A percentile compares a stretch with the other conserved stretches of the same genome.
Evolutionary conservation across 2,888 invertebrate species (phyloP).

Genomic region (Netelia fuscicornis): DNA sequence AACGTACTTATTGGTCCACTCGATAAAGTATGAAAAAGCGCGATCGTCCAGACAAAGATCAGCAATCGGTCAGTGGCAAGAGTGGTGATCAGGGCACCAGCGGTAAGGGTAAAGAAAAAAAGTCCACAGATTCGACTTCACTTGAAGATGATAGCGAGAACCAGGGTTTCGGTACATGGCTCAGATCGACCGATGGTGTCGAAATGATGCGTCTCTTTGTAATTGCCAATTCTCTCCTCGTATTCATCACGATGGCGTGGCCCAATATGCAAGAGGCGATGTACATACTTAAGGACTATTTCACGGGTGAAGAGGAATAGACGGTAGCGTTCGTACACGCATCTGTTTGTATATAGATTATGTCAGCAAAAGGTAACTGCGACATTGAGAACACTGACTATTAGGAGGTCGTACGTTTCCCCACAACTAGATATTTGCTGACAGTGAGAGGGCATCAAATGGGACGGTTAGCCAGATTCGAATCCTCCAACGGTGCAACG

Average conservation of each 20-base stretch:
- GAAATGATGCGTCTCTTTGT: conserved; percentile 94
- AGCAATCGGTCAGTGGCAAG: conserved; percentile 43
- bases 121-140: conserved; percentile 50
- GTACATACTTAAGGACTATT: conserved; percentile 84
- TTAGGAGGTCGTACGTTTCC: conserved; percentile 15
- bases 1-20: not conserved
- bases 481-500: conserved; percentile 14
- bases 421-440: conserved; percentile 12
- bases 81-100: conserved; percentile 38
- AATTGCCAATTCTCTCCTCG: conserved; percentile 90
- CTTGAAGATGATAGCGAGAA: conserved; percentile 78
- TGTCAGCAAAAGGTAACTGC: conserved; percentile 26
- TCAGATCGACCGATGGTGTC: conserved; percentile 87
- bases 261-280: conserved; percentile 89
- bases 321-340: not conserved
- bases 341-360: conserved; percentile 12
- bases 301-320: conserved; percentile 77
- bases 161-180: conserved; percentile 82
- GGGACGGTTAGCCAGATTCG: conserved; percentile 41
- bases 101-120: conserved; percentile 59
- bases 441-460: conserved; percentile 18
- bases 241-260: conserved; percentile 91
- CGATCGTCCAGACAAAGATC: conserved; percentile 68
- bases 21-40: conserved; percentile 77
- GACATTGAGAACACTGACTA: conserved; percentile 22